Percentiles rank a stretch among this genome's conserved stretches.
Evolutionary conservation across 2,888 invertebrate species (phyloP).

Genomic region (Ennomos fuscantarius): DNA sequence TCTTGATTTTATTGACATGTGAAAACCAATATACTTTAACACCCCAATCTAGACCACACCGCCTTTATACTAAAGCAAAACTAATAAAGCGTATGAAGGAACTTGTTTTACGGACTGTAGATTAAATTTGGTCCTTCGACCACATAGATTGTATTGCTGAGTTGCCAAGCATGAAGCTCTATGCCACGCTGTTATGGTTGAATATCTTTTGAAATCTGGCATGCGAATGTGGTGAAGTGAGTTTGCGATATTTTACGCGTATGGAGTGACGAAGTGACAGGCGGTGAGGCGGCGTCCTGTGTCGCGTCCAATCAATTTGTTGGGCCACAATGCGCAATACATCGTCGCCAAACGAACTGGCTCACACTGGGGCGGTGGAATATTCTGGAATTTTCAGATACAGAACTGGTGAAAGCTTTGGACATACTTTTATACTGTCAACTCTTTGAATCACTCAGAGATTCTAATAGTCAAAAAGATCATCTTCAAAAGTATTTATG

Average conservation of each 20-base stretch:
- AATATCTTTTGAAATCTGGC: slow-evolving; percentile 27
- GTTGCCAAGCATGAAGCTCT: slow-evolving; percentile 1
- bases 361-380: slow-evolving; percentile 55
- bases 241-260: slow-evolving; percentile 55
- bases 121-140: slow-evolving; percentile 35
- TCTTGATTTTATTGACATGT: slow-evolving; percentile 48
- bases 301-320: slow-evolving; percentile 81
- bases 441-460: too few species aligned
- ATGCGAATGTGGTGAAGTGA: slow-evolving; percentile 27
- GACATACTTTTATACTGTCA: too few species aligned
- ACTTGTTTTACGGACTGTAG: slow-evolving; percentile 32
- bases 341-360: slow-evolving; percentile 71
- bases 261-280: slow-evolving; percentile 78
- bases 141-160: slow-evolving; percentile 11
- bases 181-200: slow-evolving; percentile 35
- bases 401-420: neutral
- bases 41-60: neutral
- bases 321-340: slow-evolving; percentile 76
- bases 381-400: slow-evolving; percentile 51
- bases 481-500: too few species aligned
- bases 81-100: slow-evolving; percentile 5
- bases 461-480: too few species aligned
- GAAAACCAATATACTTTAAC: slow-evolving; percentile 33
- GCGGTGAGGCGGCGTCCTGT: slow-evolving; percentile 72
- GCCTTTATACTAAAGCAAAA: neutral